Percentiles rank a stretch among this genome's conserved stretches.
These are phyloP conservation scores for Aricia agestis DNA, from an alignment of 1,140 invertebrate genomes.

Conservation along the genomic window DNA sequence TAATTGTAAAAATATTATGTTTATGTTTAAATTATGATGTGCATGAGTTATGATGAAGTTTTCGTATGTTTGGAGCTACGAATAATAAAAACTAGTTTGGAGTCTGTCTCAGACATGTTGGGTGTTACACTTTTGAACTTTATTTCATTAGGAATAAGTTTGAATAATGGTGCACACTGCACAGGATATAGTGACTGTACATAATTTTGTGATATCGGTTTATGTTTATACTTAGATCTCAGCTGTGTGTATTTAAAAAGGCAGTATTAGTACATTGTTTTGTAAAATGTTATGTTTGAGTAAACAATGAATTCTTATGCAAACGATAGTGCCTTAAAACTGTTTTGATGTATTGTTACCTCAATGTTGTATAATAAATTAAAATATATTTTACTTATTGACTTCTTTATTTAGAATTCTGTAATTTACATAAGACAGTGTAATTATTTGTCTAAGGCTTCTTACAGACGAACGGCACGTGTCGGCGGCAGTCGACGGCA, in stretches of 20 bases:
- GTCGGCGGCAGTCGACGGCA: no score
- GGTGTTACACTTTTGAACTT: not conserved
- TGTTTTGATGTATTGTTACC: slow-evolving; percentile 32
- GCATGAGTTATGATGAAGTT: no score
- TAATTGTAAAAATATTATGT: no score
- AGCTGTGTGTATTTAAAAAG: not conserved
- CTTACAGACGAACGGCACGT: no score
- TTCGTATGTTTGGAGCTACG: no score
- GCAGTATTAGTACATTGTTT: not conserved
- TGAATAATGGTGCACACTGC: not conserved
- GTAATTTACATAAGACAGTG: no score
- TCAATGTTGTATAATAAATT: slow-evolving; percentile 30
- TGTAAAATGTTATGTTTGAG: not conserved
- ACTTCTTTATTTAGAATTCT: not conserved
- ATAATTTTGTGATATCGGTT: not conserved
- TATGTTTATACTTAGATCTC: not conserved
- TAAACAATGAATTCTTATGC: not conserved
- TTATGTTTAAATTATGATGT: no score
- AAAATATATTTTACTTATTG: not conserved
- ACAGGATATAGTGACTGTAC: not conserved
- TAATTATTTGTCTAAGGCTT: no score
- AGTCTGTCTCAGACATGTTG: no score
- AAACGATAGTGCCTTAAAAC: slow-evolving; percentile 19
- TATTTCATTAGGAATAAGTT: not conserved
- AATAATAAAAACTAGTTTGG: no score